These are phyloP conservation scores for Glyptemys insculpta DNA, from an alignment of 2,797 vertebrate genomes.

Conservation along the genomic window DNA sequence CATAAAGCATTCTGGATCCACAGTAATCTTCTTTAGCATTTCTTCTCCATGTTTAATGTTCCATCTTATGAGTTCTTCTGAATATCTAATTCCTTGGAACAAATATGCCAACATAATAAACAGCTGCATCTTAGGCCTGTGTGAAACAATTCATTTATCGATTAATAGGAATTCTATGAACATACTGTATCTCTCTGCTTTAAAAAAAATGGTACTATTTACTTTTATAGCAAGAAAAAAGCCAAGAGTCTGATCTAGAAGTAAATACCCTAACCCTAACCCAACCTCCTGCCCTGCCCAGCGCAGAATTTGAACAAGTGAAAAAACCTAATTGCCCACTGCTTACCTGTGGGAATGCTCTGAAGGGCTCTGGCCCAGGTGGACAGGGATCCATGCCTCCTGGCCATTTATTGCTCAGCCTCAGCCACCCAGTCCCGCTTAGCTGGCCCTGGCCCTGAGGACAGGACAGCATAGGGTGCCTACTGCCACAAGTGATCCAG, in stretches of 20 bases:
- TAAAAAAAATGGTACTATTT: neutral
- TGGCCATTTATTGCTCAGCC: too few relatives aligned
- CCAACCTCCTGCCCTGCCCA: too few relatives aligned
- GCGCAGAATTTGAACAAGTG: too few relatives aligned
- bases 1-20: slow-evolving; percentile 55
- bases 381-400: too few relatives aligned
- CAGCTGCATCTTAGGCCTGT: slow-evolving; percentile 52
- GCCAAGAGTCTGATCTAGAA: neutral
- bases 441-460: too few relatives aligned
- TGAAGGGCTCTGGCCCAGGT: too few relatives aligned
- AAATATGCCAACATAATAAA: slow-evolving; percentile 27
- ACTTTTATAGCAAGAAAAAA: neutral
- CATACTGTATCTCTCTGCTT: neutral
- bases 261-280: neutral
- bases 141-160: neutral
- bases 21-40: neutral
- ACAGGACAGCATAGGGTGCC: too few relatives aligned
- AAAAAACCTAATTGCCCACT: too few relatives aligned
- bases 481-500: too few relatives aligned
- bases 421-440: too few relatives aligned
- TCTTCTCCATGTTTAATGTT: neutral
- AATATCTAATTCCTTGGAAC: slow-evolving; percentile 26
- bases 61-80: neutral
- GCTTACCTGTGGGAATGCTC: too few relatives aligned
- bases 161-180: neutral